A percentile compares a stretch with the other conserved stretches of the same genome.
phyloP scores from a whole-genome alignment of 2,113 vertebrate genomes.

The Xiphias gladius region DNA sequence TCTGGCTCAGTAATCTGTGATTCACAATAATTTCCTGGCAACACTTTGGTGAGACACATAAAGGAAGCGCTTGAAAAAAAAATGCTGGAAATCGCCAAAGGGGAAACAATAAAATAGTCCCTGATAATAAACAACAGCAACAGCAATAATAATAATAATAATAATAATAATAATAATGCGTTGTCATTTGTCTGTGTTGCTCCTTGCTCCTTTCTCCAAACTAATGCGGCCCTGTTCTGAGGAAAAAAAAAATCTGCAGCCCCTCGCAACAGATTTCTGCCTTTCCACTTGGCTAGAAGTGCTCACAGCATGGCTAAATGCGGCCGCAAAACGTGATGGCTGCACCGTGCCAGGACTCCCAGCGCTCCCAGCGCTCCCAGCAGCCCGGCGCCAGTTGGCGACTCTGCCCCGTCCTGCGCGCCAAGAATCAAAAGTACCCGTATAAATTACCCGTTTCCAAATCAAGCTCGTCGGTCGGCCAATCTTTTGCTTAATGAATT shows the following conservation, averaged over 20 bases:
- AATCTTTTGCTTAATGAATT: conserved; percentile 72
- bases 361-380: conserved; percentile 72
- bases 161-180: conserved; percentile 11
- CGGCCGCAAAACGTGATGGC: conserved; percentile 82
- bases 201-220: conserved; percentile 44
- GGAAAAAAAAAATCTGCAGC: conserved; percentile 45
- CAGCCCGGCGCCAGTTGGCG: conserved; percentile 84
- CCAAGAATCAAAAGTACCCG: conserved; percentile 81
- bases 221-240: conserved; percentile 17
- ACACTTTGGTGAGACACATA: background rate
- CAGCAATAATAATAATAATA: conserved; percentile 29
- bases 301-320: conserved; percentile 84
- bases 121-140: background rate
- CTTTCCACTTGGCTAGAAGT: conserved; percentile 79
- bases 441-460: conserved; percentile 83
- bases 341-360: conserved; percentile 80
- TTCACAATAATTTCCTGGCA: background rate
- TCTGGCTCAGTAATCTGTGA: background rate
- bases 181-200: background rate
- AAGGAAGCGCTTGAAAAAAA: background rate
- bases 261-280: conserved; percentile 76
- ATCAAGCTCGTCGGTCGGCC: conserved; percentile 68
- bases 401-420: conserved; percentile 63
- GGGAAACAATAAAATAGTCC: background rate
- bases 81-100: background rate